phyloP scores from a whole-genome alignment of 2,113 vertebrate species.

The Heloderma charlesbogerti region DNA sequence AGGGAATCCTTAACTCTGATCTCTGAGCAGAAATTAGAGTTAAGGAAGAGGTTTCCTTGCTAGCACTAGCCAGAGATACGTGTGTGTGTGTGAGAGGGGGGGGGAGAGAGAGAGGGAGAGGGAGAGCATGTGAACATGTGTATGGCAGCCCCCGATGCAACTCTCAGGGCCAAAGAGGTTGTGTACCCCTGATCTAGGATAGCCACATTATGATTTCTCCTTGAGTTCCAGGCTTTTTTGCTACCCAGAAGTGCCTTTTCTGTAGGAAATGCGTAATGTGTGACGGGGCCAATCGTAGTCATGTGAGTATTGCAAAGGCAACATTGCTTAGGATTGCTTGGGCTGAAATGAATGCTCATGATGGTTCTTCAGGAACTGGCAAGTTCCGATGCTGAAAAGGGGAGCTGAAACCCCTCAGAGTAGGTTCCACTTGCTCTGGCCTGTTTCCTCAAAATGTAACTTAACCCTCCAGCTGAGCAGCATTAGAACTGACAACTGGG shows the following conservation, averaged over 20 bases:
- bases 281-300: background rate
- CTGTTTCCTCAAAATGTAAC: slow-evolving; percentile 39
- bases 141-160: too few species aligned
- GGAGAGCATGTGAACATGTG: too few species aligned
- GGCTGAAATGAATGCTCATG: background rate
- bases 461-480: slow-evolving; percentile 28
- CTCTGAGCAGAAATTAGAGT: too few species aligned
- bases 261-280: background rate
- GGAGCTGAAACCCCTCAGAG: slow-evolving; percentile 43
- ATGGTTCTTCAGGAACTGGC: slow-evolving; percentile 3
- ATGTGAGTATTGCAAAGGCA: rapidly evolving
- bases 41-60: too few species aligned
- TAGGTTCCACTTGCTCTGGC: slow-evolving; percentile 40
- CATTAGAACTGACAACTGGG: slow-evolving; percentile 30
- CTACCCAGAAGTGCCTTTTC: background rate
- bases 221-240: background rate
- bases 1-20: too few species aligned
- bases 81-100: too few species aligned
- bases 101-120: too few species aligned
- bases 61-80: too few species aligned
- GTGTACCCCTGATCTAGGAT: too few species aligned
- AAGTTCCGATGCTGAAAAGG: slow-evolving; percentile 16
- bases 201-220: background rate
- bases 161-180: too few species aligned
- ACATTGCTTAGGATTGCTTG: slow-evolving; percentile 22